A percentile compares a stretch with the other conserved stretches of the same genome.
Conservation (phyloP, 2,888 invertebrate species). For the Patella caerulea region DNA sequence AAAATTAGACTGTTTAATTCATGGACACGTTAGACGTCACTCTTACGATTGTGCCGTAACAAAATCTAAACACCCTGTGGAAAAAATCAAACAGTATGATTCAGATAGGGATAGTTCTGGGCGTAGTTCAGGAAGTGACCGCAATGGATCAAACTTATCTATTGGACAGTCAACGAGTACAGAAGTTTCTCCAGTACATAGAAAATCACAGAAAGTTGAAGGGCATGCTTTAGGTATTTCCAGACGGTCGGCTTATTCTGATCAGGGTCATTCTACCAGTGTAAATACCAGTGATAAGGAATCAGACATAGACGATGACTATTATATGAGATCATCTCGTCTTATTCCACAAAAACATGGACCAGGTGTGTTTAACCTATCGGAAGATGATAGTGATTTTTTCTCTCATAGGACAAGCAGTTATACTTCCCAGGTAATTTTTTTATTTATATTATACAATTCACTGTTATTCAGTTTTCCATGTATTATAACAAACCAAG, state of each 20-base stretch:
- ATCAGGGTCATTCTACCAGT: conserved; percentile 32
- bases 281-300: conserved; percentile 30
- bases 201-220: not conserved
- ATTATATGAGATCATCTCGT: conserved; percentile 24
- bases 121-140: not conserved
- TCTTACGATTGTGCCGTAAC: conserved; percentile 25
- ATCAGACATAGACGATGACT: conserved; percentile 33
- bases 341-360: conserved; percentile 23
- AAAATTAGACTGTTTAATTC: not conserved
- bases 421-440: conserved; percentile 1
- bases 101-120: conserved; percentile 5
- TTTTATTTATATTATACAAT: too few species aligned
- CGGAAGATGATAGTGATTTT: conserved; percentile 22
- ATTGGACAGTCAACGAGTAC: conserved; percentile 27
- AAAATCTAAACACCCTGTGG: conserved; percentile 14
- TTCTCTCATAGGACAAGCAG: conserved; percentile 14
- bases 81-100: conserved; percentile 20
- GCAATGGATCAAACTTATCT: conserved; percentile 10
- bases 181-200: conserved; percentile 22
- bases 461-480: too few species aligned
- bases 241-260: conserved; percentile 28
- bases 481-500: too few species aligned
- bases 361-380: conserved; percentile 23
- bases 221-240: conserved; percentile 12
- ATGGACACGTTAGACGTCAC: conserved; percentile 26